Evolutionary conservation across 2,113 vertebrate species (phyloP).

Genomic region (Platycercus adscitus): DNA sequence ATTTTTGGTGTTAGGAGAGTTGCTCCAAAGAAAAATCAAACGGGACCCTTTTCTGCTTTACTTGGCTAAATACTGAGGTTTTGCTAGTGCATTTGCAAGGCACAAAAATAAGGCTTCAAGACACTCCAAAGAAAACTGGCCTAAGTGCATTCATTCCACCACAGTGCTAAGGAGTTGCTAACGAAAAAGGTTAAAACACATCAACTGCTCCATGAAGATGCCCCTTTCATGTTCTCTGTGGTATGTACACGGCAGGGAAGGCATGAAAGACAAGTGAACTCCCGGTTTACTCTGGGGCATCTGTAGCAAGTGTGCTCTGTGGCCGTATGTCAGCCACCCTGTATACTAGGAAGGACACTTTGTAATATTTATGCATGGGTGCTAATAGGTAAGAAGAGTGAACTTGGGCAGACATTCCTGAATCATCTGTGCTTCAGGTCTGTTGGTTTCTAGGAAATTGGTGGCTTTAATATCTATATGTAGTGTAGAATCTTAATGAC

Average conservation of each 20-base stretch:
- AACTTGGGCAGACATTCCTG: not conserved
- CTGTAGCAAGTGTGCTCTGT: not conserved
- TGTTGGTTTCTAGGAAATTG: not conserved
- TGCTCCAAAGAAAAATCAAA: not conserved
- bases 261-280: not conserved
- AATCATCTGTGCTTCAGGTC: not conserved
- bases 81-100: not conserved
- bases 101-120: not conserved
- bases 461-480: not conserved
- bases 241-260: accelerated
- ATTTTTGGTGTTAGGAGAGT: not conserved
- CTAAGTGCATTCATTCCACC: not conserved
- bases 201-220: not conserved
- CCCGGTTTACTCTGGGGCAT: not conserved
- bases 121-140: not conserved
- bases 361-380: accelerated
- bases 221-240: not conserved
- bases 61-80: not conserved
- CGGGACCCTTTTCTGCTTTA: not conserved
- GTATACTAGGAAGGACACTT: not conserved
- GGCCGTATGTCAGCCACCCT: not conserved
- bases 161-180: not conserved
- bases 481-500: not conserved
- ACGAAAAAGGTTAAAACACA: not conserved
- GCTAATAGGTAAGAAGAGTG: not conserved